phyloP scores from a whole-genome alignment of 2,797 vertebrate genomes.

The Carcharodon carcharias region DNA sequence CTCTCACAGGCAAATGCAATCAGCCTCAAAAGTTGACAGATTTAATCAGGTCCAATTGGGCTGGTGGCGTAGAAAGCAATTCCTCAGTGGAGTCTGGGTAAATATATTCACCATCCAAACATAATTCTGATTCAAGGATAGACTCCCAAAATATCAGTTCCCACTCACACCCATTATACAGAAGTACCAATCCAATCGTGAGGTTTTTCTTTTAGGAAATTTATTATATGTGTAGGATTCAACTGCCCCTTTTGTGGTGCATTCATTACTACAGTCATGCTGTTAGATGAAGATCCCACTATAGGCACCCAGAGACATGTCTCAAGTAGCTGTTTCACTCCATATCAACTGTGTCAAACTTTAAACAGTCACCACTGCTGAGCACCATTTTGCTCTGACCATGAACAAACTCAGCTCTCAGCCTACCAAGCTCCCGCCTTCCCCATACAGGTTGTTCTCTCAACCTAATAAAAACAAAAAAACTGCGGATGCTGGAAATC shows the following conservation, averaged over 20 bases:
- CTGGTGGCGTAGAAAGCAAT: not conserved
- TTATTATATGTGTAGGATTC: not conserved
- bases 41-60: slow-evolving; percentile 4
- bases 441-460: not conserved
- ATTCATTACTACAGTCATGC: not conserved
- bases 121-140: not conserved
- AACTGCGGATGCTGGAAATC: no score
- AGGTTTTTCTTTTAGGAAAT: not conserved
- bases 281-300: not conserved
- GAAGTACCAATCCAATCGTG: not conserved
- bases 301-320: not conserved
- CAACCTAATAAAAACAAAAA: no score
- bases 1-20: slow-evolving; percentile 22
- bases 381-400: not conserved
- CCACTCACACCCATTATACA: not conserved
- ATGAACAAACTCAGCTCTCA: not conserved
- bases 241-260: not conserved
- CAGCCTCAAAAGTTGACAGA: slow-evolving; percentile 26
- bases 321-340: not conserved
- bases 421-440: not conserved
- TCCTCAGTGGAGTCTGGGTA: slow-evolving; percentile 23
- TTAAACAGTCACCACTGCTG: not conserved
- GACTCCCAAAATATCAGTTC: not conserved
- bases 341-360: not conserved
- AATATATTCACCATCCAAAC: slow-evolving; percentile 29